Percentiles rank a stretch among this genome's conserved stretches.
phyloP scores from a whole-genome alignment of 1,140 invertebrate species.

The Drosophila pseudoananassae region DNA sequence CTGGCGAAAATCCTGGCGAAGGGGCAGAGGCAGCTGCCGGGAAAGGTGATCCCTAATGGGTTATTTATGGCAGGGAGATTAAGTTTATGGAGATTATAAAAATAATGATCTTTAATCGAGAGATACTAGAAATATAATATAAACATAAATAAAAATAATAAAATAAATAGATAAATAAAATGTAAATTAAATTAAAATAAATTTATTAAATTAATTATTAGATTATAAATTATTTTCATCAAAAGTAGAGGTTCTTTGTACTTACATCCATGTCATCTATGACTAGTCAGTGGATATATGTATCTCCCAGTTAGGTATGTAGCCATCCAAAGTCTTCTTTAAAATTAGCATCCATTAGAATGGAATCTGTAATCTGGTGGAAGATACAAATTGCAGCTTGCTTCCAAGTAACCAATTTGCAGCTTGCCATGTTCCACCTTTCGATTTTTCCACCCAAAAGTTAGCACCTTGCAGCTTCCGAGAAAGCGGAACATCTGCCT shows the following conservation, averaged over 20 bases:
- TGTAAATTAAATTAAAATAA: no score
- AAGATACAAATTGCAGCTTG: conserved; percentile 61
- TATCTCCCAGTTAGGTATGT: no score
- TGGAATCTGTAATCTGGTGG: not conserved
- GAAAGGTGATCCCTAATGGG: conserved; percentile 16
- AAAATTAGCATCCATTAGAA: no score
- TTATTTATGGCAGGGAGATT: conserved; percentile 29
- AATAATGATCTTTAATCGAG: not conserved
- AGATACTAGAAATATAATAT: not conserved
- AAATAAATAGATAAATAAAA: no score
- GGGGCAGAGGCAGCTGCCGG: conserved; percentile 19
- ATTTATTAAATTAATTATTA: no score
- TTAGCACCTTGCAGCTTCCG: conserved; percentile 64
- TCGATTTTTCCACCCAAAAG: conserved; percentile 54
- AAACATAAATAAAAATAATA: no score
- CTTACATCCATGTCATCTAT: no score
- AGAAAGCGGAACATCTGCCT: conserved; percentile 69
- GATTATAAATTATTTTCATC: no score
- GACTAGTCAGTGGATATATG: no score
- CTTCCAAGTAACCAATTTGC: conserved; percentile 62
- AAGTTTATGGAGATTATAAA: conserved; percentile 25
- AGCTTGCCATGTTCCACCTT: conserved; percentile 67
- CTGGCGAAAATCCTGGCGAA: conserved; percentile 21
- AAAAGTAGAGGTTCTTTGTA: no score
- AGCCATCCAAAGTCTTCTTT: not conserved